Evolutionary conservation across 92 coral and sea anemone genomes (phyloP).

Genomic region (Siderastrea radians): DNA sequence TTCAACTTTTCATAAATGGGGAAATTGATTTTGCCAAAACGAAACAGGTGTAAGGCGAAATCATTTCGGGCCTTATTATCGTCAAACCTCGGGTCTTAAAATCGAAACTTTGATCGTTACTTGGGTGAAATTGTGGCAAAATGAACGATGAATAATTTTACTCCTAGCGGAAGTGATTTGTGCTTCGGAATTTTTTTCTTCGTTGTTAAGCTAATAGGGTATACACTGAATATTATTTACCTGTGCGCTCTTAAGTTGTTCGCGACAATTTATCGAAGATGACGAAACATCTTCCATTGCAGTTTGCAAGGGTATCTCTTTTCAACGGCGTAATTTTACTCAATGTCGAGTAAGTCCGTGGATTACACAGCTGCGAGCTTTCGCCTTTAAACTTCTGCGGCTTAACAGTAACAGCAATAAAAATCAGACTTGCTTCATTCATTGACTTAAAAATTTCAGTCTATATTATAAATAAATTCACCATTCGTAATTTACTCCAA

Average conservation of each 20-base stretch:
- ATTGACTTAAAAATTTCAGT: slow-evolving; percentile 27
- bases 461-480: slow-evolving; percentile 41
- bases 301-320: slow-evolving; percentile 46
- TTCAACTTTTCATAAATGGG: slow-evolving; percentile 88
- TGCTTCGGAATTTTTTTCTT: slow-evolving; percentile 89
- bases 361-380: slow-evolving; percentile 35
- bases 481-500: slow-evolving; percentile 56
- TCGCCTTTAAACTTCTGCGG: slow-evolving; percentile 24
- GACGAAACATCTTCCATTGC: slow-evolving; percentile 66
- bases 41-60: slow-evolving; percentile 83
- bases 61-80: slow-evolving; percentile 71
- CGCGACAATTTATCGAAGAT: slow-evolving; percentile 74
- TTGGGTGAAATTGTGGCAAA: slow-evolving; percentile 60
- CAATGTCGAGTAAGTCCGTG: slow-evolving; percentile 45
- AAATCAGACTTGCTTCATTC: slow-evolving; percentile 42
- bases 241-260: slow-evolving; percentile 84
- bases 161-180: slow-evolving; percentile 80
- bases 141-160: slow-evolving; percentile 52
- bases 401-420: slow-evolving; percentile 45
- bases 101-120: slow-evolving; percentile 46
- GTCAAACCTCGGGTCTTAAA: slow-evolving; percentile 56
- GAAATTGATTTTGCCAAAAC: slow-evolving; percentile 76
- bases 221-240: slow-evolving; percentile 81
- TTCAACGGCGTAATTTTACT: slow-evolving; percentile 25
- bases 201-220: slow-evolving; percentile 78